A percentile compares a stretch with the other conserved stretches of the same genome.
These are phyloP conservation scores for Leucophora obtusa DNA, from an alignment of 2,888 invertebrate species.

Conservation along the genomic window DNA sequence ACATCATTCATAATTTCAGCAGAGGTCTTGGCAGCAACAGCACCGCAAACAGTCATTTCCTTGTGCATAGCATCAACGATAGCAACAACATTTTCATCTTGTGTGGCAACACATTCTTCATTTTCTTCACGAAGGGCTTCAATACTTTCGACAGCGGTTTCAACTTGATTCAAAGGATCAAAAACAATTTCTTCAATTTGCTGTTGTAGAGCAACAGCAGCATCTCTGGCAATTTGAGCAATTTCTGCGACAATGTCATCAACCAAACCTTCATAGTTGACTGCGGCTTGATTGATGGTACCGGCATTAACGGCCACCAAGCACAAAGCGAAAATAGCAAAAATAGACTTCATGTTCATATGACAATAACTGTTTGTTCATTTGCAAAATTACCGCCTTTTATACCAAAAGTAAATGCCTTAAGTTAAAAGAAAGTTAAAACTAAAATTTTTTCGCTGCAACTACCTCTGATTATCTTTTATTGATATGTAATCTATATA, in stretches of 20 bases:
- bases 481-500: constrained; percentile 6
- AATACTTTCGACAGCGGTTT: constrained; percentile 66
- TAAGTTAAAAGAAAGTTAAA: background rate
- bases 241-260: constrained; percentile 64
- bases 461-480: background rate
- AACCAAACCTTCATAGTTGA: constrained; percentile 65
- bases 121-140: constrained; percentile 66
- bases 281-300: constrained; percentile 37
- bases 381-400: background rate
- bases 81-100: constrained; percentile 65
- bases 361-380: constrained; percentile 9
- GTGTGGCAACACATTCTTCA: constrained; percentile 68
- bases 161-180: constrained; percentile 69
- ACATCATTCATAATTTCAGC: constrained; percentile 70
- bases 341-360: constrained; percentile 54
- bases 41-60: constrained; percentile 68
- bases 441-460: background rate
- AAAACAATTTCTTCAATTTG: constrained; percentile 69
- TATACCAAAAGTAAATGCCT: background rate
- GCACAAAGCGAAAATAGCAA: constrained; percentile 50
- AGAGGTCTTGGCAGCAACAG: constrained; percentile 69
- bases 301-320: constrained; percentile 45
- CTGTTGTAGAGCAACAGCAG: constrained; percentile 65
- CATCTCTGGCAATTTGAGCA: constrained; percentile 63
- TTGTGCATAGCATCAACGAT: constrained; percentile 67